Evolutionary conservation across 2,797 vertebrate genomes (phyloP).

Genomic region (Enteromius anoplus): DNA sequence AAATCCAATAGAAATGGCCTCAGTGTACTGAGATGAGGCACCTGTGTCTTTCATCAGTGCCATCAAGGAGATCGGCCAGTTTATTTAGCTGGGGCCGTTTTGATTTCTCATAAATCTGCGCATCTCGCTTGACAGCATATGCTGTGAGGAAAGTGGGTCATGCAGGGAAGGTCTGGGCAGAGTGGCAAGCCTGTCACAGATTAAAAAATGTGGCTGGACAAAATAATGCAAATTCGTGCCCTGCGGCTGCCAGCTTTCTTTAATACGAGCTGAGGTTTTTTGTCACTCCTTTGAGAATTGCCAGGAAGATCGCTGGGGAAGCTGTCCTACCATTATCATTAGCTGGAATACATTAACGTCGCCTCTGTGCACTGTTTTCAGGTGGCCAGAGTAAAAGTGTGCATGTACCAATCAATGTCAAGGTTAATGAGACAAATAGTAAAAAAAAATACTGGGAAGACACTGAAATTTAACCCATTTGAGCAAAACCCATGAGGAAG

Average conservation of each 20-base stretch:
- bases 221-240: constrained; percentile 49
- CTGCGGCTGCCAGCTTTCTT: constrained; percentile 45
- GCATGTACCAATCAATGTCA: constrained; percentile 46
- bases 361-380: neutral
- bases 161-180: constrained; percentile 17
- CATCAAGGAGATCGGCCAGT: constrained; percentile 38
- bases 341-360: neutral
- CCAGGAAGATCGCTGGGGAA: constrained; percentile 10
- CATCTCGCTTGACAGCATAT: constrained; percentile 35
- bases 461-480: constrained; percentile 47
- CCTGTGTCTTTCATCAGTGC: constrained; percentile 32
- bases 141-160: constrained; percentile 30
- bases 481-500: constrained; percentile 56
- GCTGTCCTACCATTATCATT: constrained; percentile 14
- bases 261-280: constrained; percentile 49
- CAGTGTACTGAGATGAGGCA: constrained; percentile 23
- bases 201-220: constrained; percentile 49
- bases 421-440: constrained; percentile 50
- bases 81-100: constrained; percentile 38
- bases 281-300: constrained; percentile 4
- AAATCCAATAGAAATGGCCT: constrained; percentile 25
- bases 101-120: constrained; percentile 25
- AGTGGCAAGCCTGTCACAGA: constrained; percentile 41
- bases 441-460: constrained; percentile 23
- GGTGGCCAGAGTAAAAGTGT: constrained; percentile 18